Conservation (phyloP, 2,888 invertebrate genomes). For the Machimus rusticus region DNA sequence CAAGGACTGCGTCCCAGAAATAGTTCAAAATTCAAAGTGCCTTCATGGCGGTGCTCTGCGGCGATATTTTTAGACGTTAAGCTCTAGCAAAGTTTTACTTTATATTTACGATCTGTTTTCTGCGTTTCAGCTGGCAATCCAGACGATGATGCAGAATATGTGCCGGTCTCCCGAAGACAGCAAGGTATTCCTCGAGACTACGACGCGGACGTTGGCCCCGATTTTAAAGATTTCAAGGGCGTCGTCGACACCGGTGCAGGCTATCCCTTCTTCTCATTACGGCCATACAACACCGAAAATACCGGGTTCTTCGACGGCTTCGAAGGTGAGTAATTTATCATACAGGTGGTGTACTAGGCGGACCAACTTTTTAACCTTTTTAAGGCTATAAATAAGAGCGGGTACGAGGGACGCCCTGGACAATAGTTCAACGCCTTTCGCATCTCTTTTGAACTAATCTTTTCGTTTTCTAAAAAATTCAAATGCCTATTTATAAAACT, state of each 20-base stretch:
- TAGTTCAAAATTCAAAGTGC: not conserved
- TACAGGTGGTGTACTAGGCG: too few species aligned
- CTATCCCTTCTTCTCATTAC: slow-evolving; percentile 58
- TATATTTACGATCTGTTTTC: slow-evolving; percentile 1
- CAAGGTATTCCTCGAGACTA: slow-evolving; percentile 42
- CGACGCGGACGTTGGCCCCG: slow-evolving; percentile 50
- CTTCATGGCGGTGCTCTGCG: slow-evolving; percentile 8
- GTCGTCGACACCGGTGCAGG: slow-evolving; percentile 59
- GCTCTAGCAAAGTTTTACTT: not conserved
- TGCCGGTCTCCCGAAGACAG: slow-evolving; percentile 44
- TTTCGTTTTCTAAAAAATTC: too few species aligned
- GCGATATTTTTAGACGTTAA: slow-evolving; percentile 43
- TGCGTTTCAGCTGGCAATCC: slow-evolving; percentile 41
- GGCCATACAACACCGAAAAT: slow-evolving; percentile 52
- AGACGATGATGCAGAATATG: slow-evolving; percentile 48
- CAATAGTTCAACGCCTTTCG: too few species aligned
- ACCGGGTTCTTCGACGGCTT: slow-evolving; percentile 59
- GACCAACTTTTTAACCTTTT: too few species aligned
- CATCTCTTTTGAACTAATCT: too few species aligned
- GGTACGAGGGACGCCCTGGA: not conserved
- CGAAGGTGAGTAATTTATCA: slow-evolving; percentile 55
- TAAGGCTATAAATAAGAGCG: too few species aligned
- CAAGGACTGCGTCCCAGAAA: not conserved
- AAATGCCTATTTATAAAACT: not conserved
- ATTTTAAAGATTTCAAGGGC: slow-evolving; percentile 58